Conservation (phyloP, 2,888 invertebrate genomes). For the Clivina fossor region DNA sequence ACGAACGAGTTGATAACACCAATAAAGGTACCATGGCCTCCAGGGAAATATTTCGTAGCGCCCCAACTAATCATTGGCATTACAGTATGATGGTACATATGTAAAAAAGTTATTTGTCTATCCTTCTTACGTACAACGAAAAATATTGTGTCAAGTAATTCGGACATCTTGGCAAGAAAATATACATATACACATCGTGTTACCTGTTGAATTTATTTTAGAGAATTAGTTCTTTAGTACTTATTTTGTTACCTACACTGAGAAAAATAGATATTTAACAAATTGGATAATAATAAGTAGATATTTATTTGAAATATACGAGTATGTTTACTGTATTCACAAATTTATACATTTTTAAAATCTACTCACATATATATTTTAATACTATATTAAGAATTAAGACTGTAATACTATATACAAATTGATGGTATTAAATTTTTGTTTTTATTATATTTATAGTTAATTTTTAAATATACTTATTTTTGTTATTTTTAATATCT, state of each 20-base stretch:
- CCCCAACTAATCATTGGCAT: constrained; percentile 96
- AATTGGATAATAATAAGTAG: too few species aligned
- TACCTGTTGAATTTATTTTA: constrained; percentile 57
- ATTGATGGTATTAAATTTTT: too few species aligned
- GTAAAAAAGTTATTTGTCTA: constrained; percentile 85
- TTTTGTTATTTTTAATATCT: too few species aligned
- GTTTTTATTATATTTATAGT: too few species aligned
- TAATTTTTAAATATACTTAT: too few species aligned
- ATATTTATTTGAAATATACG: too few species aligned
- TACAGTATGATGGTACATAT: constrained; percentile 91
- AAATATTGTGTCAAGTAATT: constrained; percentile 89
- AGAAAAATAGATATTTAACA: background rate
- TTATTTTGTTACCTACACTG: background rate
- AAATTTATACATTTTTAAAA: too few species aligned
- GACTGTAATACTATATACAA: too few species aligned
- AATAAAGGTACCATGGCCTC: constrained; percentile 71
- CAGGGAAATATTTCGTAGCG: constrained; percentile 80
- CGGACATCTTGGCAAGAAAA: constrained; percentile 86
- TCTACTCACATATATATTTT: too few species aligned
- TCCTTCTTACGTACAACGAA: constrained; percentile 92
- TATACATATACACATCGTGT: constrained; percentile 79
- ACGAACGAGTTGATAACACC: constrained; percentile 74
- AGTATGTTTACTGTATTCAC: too few species aligned
- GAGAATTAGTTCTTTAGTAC: too few species aligned
- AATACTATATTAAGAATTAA: too few species aligned